Evolutionary conservation across 2,113 vertebrate species (phyloP).

Genomic region (Leiothrix lutea): DNA sequence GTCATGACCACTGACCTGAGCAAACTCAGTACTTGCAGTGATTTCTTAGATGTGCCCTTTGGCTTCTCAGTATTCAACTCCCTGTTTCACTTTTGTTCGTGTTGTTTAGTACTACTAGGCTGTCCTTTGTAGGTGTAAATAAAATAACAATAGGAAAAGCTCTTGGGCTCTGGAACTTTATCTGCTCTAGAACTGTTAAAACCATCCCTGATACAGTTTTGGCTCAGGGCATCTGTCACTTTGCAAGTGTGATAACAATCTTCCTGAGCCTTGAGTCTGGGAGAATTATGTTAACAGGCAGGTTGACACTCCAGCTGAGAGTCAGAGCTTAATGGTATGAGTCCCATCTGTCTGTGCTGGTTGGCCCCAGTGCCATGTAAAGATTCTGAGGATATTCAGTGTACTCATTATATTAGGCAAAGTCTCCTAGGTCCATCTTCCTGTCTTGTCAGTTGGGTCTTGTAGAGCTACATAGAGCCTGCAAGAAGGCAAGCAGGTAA

Average conservation of each 20-base stretch:
- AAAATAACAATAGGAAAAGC: background rate
- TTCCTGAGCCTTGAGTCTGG: background rate
- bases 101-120: background rate
- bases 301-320: background rate
- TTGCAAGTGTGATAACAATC: background rate
- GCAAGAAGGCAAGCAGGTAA: background rate
- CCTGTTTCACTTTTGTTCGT: accelerated
- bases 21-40: background rate
- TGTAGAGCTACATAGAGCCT: background rate
- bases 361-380: background rate
- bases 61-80: background rate
- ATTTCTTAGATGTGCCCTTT: background rate
- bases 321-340: background rate
- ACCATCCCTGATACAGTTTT: background rate
- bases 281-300: background rate
- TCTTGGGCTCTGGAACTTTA: background rate
- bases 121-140: background rate
- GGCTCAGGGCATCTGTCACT: background rate
- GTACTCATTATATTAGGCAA: background rate
- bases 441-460: background rate
- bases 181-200: background rate
- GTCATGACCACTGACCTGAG: background rate
- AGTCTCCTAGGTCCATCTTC: background rate
- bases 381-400: background rate
- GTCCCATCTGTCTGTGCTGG: background rate